Conservation (phyloP, 2,888 invertebrate species). For the Drosophila aldrichi region DNA sequence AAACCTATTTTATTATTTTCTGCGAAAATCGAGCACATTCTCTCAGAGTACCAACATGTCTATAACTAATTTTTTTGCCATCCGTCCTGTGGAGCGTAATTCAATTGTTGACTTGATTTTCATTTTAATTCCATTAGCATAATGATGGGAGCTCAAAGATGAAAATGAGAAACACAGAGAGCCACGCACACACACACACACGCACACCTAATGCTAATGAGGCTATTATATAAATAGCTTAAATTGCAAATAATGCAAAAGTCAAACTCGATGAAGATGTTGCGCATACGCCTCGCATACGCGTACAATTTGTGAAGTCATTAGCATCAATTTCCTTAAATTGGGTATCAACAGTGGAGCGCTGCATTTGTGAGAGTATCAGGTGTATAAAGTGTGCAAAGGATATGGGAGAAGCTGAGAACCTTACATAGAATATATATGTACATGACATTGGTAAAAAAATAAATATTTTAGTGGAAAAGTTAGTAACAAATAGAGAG, state of each 20-base stretch:
- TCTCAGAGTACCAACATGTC: slow-evolving; percentile 27
- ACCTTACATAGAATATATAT: slow-evolving; percentile 13
- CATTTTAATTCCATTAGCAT: slow-evolving; percentile 75
- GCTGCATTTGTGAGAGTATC: slow-evolving; percentile 30
- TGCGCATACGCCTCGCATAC: slow-evolving; percentile 37
- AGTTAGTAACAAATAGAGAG: too few relatives aligned
- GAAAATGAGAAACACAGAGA: not conserved
- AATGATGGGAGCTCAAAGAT: slow-evolving; percentile 58
- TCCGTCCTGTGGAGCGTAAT: slow-evolving; percentile 35
- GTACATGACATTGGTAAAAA: not conserved
- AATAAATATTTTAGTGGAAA: not conserved
- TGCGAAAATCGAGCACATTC: slow-evolving; percentile 1
- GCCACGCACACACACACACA: slow-evolving; percentile 4
- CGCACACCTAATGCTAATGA: slow-evolving; percentile 66
- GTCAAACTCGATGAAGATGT: slow-evolving; percentile 46
- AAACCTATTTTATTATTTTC: not conserved
- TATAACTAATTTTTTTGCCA: slow-evolving; percentile 46
- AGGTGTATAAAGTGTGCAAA: slow-evolving; percentile 47
- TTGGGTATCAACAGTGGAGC: slow-evolving; percentile 57
- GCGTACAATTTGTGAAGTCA: slow-evolving; percentile 36
- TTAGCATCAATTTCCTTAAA: slow-evolving; percentile 57
- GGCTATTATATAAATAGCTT: slow-evolving; percentile 77
- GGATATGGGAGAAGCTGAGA: slow-evolving; percentile 23
- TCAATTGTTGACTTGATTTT: slow-evolving; percentile 72
- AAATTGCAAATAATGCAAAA: slow-evolving; percentile 78